These are phyloP conservation scores for Hormaphis cornu DNA, from an alignment of 1,140 invertebrate species.

Conservation along the genomic window DNA sequence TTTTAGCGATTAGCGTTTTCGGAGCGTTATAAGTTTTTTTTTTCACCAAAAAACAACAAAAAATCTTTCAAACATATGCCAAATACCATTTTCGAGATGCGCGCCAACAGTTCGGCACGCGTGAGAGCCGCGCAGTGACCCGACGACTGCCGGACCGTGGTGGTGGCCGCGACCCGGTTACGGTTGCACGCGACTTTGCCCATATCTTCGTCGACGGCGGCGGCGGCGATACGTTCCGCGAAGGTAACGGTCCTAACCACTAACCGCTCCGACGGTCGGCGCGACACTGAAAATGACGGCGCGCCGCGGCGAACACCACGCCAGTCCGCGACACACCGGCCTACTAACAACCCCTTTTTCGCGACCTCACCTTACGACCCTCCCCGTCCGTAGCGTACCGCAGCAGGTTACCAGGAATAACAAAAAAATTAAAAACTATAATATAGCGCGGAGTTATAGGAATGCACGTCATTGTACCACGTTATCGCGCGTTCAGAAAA, in stretches of 20 bases:
- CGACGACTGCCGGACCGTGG: background rate
- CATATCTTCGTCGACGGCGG: background rate
- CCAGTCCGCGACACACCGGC: background rate
- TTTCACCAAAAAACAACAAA: background rate
- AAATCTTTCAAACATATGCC: background rate
- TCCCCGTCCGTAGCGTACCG: too few species aligned
- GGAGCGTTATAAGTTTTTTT: too few species aligned
- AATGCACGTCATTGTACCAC: too few species aligned
- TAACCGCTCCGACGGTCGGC: background rate
- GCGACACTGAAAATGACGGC: conserved; percentile 11
- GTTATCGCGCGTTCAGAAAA: too few species aligned
- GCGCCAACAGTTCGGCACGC: conserved; percentile 8
- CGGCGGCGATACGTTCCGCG: background rate
- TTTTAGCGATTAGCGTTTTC: too few species aligned
- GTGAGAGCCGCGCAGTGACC: background rate
- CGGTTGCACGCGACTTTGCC: conserved; percentile 26
- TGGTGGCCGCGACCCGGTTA: conserved; percentile 1
- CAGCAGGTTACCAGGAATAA: too few species aligned
- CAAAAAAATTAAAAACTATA: too few species aligned
- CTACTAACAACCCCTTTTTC: background rate
- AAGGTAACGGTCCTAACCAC: too few species aligned
- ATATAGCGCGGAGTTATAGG: too few species aligned
- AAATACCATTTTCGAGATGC: conserved; percentile 29
- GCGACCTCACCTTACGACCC: too few species aligned
- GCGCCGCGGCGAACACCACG: background rate